Evolutionary conservation across 2,888 invertebrate species (phyloP).

Genomic region (Coelopa pilipes): DNA sequence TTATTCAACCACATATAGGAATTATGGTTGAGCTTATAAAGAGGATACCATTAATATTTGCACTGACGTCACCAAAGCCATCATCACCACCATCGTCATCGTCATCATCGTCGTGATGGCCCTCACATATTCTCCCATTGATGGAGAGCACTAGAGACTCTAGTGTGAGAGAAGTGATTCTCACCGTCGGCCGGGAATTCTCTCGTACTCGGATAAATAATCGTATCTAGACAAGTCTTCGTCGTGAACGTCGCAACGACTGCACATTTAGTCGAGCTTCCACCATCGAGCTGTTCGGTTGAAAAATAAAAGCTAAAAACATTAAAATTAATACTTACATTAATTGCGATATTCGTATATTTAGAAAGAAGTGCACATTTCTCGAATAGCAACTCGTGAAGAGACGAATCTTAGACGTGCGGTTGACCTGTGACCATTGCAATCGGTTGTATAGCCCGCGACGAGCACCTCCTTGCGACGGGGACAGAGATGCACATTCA

Average conservation of each 20-base stretch:
- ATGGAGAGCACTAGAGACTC: not conserved
- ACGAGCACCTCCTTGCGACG: not conserved
- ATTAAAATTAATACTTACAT: slow-evolving; percentile 7
- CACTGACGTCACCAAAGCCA: not conserved
- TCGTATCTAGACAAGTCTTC: slow-evolving; percentile 26
- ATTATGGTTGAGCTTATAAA: no score
- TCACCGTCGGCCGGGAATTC: not conserved
- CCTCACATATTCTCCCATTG: not conserved
- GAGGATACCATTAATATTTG: not conserved
- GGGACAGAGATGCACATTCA: slow-evolving; percentile 63
- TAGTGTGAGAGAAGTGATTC: not conserved
- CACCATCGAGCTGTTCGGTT: slow-evolving; percentile 39
- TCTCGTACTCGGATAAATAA: slow-evolving; percentile 4
- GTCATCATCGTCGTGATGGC: not conserved
- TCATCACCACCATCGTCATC: slow-evolving; percentile 20
- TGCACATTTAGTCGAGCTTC: slow-evolving; percentile 44
- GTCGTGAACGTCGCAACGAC: slow-evolving; percentile 27
- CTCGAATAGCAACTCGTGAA: no score
- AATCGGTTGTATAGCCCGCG: no score
- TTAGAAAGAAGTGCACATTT: not conserved
- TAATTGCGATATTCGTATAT: not conserved
- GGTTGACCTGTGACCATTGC: no score
- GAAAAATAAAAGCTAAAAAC: slow-evolving; percentile 10
- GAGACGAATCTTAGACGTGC: no score
- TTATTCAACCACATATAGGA: no score